Conservation (phyloP, 2,113 vertebrate species). For the Erpornis zantholeuca region DNA sequence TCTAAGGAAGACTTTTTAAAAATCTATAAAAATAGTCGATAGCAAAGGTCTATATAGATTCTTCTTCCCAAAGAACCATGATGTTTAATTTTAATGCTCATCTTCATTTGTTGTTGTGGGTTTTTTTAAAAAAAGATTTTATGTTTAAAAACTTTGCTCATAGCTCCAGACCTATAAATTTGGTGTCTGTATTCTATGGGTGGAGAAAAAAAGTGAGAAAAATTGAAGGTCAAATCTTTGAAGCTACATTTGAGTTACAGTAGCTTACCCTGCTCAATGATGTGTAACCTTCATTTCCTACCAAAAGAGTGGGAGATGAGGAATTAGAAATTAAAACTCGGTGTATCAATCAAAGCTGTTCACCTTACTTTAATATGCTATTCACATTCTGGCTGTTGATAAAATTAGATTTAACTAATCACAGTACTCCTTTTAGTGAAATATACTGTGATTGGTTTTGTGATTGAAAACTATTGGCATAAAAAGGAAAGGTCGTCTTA, state of each 20-base stretch:
- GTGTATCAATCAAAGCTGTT: conserved; percentile 33
- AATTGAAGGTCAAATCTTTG: background rate
- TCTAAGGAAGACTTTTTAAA: background rate
- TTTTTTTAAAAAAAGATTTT: background rate
- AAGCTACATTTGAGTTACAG: background rate
- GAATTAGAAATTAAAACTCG: conserved; percentile 14
- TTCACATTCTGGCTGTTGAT: conserved; percentile 45
- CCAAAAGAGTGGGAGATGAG: background rate
- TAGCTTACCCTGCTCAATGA: background rate
- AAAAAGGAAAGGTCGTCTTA: conserved; percentile 33
- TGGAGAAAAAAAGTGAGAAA: background rate
- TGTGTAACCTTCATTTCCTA: conserved; percentile 24
- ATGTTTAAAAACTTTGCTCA: background rate
- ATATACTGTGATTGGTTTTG: conserved; percentile 6
- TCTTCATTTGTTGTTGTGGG: background rate
- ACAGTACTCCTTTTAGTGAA: conserved; percentile 20
- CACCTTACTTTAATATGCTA: conserved; percentile 15
- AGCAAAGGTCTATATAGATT: background rate
- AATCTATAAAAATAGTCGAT: background rate
- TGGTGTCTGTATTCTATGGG: background rate
- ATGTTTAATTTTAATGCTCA: background rate
- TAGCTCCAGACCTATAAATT: background rate
- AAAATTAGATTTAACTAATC: conserved; percentile 61
- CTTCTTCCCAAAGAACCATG: background rate
- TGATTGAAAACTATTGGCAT: conserved; percentile 48